Percentiles rank a stretch among this genome's conserved stretches.
phyloP scores from a whole-genome alignment of 2,113 vertebrate species.

The Pelecanoides urinatrix region DNA sequence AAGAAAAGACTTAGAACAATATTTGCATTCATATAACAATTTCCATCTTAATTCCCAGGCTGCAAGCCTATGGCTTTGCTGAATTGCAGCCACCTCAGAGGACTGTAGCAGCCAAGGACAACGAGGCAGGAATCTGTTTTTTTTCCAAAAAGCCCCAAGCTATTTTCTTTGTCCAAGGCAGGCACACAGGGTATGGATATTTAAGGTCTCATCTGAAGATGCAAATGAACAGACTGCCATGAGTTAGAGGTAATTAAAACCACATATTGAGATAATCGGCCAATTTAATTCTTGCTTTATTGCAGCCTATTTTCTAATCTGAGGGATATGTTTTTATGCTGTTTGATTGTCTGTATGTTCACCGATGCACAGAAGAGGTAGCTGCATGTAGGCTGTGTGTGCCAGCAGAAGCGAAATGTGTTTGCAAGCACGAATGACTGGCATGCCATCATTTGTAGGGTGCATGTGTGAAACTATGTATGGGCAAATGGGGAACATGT shows the following conservation, averaged over 20 bases:
- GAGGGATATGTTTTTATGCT: background rate
- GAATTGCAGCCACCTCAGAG: slow-evolving; percentile 24
- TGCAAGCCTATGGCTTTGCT: background rate
- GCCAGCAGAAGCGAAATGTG: background rate
- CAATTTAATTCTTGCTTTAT: background rate
- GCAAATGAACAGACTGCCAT: background rate
- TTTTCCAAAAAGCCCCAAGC: slow-evolving; percentile 34
- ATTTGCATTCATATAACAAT: slow-evolving; percentile 16
- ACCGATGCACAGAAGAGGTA: background rate
- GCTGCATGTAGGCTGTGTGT: background rate
- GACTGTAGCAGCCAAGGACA: slow-evolving; percentile 25
- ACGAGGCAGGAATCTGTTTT: background rate
- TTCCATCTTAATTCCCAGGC: slow-evolving; percentile 12
- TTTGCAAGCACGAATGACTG: background rate
- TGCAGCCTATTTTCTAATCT: background rate
- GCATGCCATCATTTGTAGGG: background rate
- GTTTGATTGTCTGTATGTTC: background rate
- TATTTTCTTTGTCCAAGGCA: slow-evolving; percentile 38
- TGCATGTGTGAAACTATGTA: background rate
- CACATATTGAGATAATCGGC: slow-evolving; percentile 9
- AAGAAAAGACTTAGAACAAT: background rate
- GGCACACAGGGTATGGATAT: slow-evolving; percentile 1
- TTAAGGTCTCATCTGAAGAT: slow-evolving; percentile 42
- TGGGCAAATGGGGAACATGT: background rate
- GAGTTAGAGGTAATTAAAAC: slow-evolving; percentile 53